These are phyloP conservation scores for Piscicola geometra DNA, from an alignment of 2,888 invertebrate genomes.

Conservation along the genomic window DNA sequence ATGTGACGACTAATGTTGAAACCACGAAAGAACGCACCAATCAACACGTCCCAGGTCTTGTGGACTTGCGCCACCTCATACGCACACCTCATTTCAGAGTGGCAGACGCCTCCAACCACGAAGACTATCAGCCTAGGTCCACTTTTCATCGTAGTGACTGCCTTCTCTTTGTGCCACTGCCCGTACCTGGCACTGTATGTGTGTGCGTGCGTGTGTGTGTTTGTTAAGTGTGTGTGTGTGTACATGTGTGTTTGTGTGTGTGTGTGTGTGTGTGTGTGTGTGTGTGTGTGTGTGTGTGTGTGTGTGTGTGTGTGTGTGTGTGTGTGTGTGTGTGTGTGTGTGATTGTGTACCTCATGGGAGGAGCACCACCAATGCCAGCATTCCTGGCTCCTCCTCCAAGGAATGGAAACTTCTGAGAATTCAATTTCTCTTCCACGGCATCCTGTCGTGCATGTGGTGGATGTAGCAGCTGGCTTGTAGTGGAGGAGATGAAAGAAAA, in stretches of 20 bases:
- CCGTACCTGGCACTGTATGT: constrained; percentile 82
- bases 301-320: neutral
- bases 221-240: too few relatives aligned
- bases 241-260: too few relatives aligned
- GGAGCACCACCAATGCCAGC: constrained; percentile 40
- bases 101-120: constrained; percentile 88
- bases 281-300: constrained; percentile 70
- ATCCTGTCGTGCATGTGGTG: constrained; percentile 11
- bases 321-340: too few relatives aligned
- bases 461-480: too few relatives aligned
- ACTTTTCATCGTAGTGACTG: constrained; percentile 74
- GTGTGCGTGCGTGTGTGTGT: too few relatives aligned
- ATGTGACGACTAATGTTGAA: too few relatives aligned
- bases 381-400: constrained; percentile 57
- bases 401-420: constrained; percentile 80
- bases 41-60: constrained; percentile 98
- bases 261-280: too few relatives aligned
- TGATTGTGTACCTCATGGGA: constrained; percentile 41
- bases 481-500: too few relatives aligned
- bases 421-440: constrained; percentile 78
- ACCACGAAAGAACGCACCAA: too few relatives aligned
- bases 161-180: constrained; percentile 98
- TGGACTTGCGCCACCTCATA: constrained; percentile 87
- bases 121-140: constrained; percentile 93
- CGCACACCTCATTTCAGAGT: constrained; percentile 94